Evolutionary conservation across 2,113 vertebrate species (phyloP).

Genomic region (Rhinopomastus cyanomelas): DNA sequence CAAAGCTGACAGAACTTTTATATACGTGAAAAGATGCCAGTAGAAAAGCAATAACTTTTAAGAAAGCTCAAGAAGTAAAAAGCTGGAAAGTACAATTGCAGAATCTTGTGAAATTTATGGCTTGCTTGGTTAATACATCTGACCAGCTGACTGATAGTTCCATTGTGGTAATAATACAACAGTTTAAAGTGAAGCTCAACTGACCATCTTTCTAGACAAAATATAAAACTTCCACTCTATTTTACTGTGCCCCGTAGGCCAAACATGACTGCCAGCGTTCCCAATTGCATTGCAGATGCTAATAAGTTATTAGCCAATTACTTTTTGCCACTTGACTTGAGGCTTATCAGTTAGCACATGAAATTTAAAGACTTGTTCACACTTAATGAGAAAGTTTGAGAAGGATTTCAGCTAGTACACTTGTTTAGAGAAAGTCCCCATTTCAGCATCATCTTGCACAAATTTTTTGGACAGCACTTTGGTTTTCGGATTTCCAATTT

Average conservation of each 20-base stretch:
- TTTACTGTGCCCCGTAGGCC: constrained; percentile 22
- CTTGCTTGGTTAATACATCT: constrained; percentile 49
- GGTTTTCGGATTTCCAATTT: background rate
- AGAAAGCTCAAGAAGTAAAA: constrained; percentile 31
- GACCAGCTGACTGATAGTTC: constrained; percentile 40
- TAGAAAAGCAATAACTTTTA: constrained; percentile 41
- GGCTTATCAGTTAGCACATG: background rate
- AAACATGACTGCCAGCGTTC: constrained; percentile 14
- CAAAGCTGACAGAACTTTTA: constrained; percentile 49
- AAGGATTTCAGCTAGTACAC: background rate
- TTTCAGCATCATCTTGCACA: background rate
- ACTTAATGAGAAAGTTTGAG: background rate
- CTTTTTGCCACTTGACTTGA: constrained; percentile 13
- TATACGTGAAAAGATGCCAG: constrained; percentile 11
- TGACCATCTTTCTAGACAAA: constrained; percentile 52
- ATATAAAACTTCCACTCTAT: constrained; percentile 16
- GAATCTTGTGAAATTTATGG: constrained; percentile 32
- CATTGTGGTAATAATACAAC: constrained; percentile 32
- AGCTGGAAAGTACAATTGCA: constrained; percentile 24
- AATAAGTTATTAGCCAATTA: constrained; percentile 59
- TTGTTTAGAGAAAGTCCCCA: background rate
- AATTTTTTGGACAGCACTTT: background rate
- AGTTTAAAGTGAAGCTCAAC: constrained; percentile 45
- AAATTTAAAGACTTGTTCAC: background rate
- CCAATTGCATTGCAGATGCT: constrained; percentile 3